Base-by-base conservation (phyloP, 2,113 vertebrate species). In the Corythornis cristatus region DNA sequence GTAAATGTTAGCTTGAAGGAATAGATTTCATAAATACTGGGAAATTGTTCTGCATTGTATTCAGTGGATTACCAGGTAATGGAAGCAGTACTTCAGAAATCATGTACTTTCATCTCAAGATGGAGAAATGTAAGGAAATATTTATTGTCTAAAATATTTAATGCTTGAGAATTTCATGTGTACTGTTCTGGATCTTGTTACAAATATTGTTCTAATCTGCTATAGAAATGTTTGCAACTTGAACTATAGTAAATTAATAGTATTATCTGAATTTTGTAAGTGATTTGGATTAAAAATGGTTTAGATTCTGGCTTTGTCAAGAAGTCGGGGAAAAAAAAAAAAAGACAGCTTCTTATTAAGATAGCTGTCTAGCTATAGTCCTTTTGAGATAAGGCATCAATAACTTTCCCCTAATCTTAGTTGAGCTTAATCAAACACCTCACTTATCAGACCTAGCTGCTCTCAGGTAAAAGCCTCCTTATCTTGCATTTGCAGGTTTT, bases 301-400 rank as follows among this genome's bases (percentile, higher is more conserved):
- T 37, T 94, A 62, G 91, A 80, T 89, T 89, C 72, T 89, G 87
- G 67, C 75, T 95, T 85, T 93, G 91, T 92, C 60, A 58, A 50
- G 71, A 67, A 54, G 26, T 18, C 70, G 71, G 83, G 66, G 54
- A 83, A 91, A 50, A 93, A 85, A 70, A 58, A 83, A 91, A 50
- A 93, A 80, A 84, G 71, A 84, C 9, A 10, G 73, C 82, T 89
- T 54, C 88, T 89, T 70, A 37, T 25, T 50, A 82, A 93, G 93
- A 95, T 87, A 93, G 78, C 87, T 93, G 89, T 95, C 54, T 18
- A 87, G 76, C 87, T 82, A 71, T 91, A 94, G 91, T 74, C 67
- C 68, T 86, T 89, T 79, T 54, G 67, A 94, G 95, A 94, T 93
- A 94, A 95, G 79, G 93, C 91, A 95, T 96, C 95, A 85, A 48